Base-by-base conservation (phyloP, 53 echinoderm and acorn worm species). In the Echinarachnius parma region DNA sequence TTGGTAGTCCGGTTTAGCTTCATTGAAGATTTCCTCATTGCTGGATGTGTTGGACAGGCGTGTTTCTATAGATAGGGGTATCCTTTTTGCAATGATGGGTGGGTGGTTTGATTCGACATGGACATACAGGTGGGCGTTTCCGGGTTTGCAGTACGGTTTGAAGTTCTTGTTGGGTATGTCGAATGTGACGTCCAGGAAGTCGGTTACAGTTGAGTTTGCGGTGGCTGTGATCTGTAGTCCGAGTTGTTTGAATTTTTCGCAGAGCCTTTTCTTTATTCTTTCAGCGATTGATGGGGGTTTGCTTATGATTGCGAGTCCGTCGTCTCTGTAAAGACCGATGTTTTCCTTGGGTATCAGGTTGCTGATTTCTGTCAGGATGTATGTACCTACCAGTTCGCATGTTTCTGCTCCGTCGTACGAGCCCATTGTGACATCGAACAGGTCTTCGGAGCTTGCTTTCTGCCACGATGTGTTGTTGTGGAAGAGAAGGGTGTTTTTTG, bases 71-170 rank as follows among this genome's bases (percentile, higher is more conserved):
- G 76, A 60, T 9, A 60, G 45, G 3, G 76, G 76, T 10, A 76
- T 77, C 47, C 47, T 60, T 18, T 48, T 61, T 10, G 20, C 32
- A 62, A 61, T 32, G 62, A 1, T 24, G 21, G 76, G 34, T 36
- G 54, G 64, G 56, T 78, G 78, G 29, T 78, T 65, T 20, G 78
- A 65, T 53, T 78, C 54, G 0, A 35, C 66, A n/a, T 78, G 78
- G 19, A 65, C 78, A 56, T 78, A 78, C 37, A 18, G 49, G 16
- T 47, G 64, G 33, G 52, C 52, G 78, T 62, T 46, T 34, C 32
- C 78, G 2, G 78, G 62, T 50, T 77, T 77, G 31, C 62, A 30
- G 25, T 74, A 55, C 20, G 75, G 56, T 26, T 46, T 54, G 62
- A 31, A 48, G 29, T 61, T 31, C 34, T 32, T 61, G 31, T 77